phyloP scores from a whole-genome alignment of 2,797 vertebrate genomes.

The Sphenodon punctatus region DNA sequence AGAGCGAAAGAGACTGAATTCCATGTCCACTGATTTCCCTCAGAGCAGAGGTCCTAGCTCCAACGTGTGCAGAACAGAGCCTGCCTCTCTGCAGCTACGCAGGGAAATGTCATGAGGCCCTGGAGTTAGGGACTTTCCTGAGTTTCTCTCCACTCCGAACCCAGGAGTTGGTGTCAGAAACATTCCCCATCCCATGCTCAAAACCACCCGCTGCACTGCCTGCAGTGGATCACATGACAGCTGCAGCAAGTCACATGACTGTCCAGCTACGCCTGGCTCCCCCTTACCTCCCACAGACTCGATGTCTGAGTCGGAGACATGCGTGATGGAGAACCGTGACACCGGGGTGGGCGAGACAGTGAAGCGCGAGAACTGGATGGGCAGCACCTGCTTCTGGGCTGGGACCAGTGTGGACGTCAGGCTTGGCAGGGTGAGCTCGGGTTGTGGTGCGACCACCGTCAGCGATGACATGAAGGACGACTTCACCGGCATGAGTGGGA shows the following conservation, averaged over 20 bases:
- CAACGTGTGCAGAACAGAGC: too few species aligned
- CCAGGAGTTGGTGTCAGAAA: too few species aligned
- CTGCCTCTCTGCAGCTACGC: too few species aligned
- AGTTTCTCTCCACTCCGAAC: too few species aligned
- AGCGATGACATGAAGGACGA: slow-evolving; percentile 68
- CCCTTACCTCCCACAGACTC: slow-evolving; percentile 86
- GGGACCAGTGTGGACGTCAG: slow-evolving; percentile 59
- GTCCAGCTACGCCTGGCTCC: too few species aligned
- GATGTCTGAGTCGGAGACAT: slow-evolving; percentile 89
- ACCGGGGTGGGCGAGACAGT: slow-evolving; percentile 86
- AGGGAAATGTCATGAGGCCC: too few species aligned
- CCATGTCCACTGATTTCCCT: too few species aligned
- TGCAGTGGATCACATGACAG: background rate
- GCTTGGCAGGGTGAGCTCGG: slow-evolving; percentile 17
- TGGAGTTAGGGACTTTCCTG: too few species aligned
- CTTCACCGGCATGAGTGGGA: slow-evolving; percentile 81
- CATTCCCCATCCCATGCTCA: background rate
- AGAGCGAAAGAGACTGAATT: too few species aligned
- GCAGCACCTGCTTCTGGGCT: slow-evolving; percentile 67
- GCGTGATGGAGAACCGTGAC: slow-evolving; percentile 96
- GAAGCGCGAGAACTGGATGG: slow-evolving; percentile 86
- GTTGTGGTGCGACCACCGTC: slow-evolving; percentile 31
- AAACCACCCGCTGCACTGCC: background rate
- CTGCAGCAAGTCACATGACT: background rate
- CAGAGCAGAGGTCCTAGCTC: too few species aligned